These are phyloP conservation scores for Dolomedes plantarius DNA, from an alignment of 2,888 invertebrate genomes.

Conservation along the genomic window DNA sequence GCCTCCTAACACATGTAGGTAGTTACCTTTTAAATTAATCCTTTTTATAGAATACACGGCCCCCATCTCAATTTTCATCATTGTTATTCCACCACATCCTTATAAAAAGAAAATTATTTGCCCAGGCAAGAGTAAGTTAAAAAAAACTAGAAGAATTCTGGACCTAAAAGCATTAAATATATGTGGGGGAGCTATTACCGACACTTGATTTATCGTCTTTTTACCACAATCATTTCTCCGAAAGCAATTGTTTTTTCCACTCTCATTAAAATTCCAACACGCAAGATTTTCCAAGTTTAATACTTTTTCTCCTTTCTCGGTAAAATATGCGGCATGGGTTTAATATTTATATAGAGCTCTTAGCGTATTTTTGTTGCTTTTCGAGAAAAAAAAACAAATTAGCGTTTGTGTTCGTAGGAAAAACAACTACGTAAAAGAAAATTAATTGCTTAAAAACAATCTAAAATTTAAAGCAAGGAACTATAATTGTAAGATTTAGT, in stretches of 20 bases:
- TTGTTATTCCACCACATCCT: neutral
- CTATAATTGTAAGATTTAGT: neutral
- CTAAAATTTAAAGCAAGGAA: neutral
- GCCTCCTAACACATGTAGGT: too few species aligned
- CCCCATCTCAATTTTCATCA: neutral
- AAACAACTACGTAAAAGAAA: neutral
- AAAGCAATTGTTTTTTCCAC: slow-evolving; percentile 47
- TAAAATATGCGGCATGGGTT: neutral
- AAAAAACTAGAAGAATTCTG: neutral
- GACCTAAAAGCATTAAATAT: slow-evolving; percentile 38
- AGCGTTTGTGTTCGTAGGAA: neutral
- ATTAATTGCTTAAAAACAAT: neutral
- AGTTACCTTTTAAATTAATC: too few species aligned
- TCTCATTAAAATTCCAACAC: slow-evolving; percentile 34
- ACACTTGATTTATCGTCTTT: slow-evolving; percentile 48
- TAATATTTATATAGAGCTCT: neutral
- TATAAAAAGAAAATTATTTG: neutral
- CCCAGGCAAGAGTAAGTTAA: too few species aligned
- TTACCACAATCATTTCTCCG: slow-evolving; percentile 41
- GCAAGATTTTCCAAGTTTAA: slow-evolving; percentile 16
- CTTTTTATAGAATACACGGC: too few species aligned
- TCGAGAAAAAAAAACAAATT: too few species aligned
- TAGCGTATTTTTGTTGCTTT: neutral
- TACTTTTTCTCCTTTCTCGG: neutral
- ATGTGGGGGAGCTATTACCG: slow-evolving; percentile 30